Conservation (phyloP, 2,888 invertebrate species). For the Cantharis flavilabris region DNA sequence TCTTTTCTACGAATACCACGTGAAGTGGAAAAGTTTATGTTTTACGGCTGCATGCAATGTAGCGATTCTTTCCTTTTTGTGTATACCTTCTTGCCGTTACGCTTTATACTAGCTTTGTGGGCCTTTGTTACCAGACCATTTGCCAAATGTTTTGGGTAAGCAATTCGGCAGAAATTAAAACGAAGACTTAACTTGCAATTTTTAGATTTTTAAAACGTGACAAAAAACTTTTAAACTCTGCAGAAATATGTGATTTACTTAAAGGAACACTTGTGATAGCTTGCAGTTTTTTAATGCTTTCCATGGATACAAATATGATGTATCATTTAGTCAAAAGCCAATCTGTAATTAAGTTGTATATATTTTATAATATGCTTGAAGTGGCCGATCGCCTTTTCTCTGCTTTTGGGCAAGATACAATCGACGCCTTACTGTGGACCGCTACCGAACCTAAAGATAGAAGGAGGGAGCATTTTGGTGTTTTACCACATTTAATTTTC, state of each 20-base stretch:
- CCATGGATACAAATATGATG: constrained; percentile 96
- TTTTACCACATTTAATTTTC: constrained; percentile 88
- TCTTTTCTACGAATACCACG: constrained; percentile 95
- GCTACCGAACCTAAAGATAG: constrained; percentile 92
- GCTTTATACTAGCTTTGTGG: constrained; percentile 87
- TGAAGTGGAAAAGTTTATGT: constrained; percentile 91
- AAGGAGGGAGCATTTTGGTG: constrained; percentile 81
- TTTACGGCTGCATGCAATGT: constrained; percentile 93
- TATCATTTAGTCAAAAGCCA: constrained; percentile 98
- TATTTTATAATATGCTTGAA: constrained; percentile 99
- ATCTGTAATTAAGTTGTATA: constrained; percentile 98
- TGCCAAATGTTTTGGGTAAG: constrained; percentile 74
- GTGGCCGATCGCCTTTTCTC: constrained; percentile 95
- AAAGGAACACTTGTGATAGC: constrained; percentile 88
- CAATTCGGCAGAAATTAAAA: background rate
- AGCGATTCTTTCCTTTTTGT: constrained; percentile 97
- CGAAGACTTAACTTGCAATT: background rate
- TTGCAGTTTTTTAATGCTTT: constrained; percentile 83
- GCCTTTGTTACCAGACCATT: constrained; percentile 76
- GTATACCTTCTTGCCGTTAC: constrained; percentile 94
- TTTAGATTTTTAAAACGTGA: constrained; percentile 51
- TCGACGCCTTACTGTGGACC: constrained; percentile 98
- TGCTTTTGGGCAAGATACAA: constrained; percentile 96
- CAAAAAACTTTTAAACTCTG: constrained; percentile 74
- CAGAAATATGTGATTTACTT: constrained; percentile 94